Evolutionary conservation across 1,140 invertebrate species (phyloP).

Genomic region (Maconellicoccus hirsutus): DNA sequence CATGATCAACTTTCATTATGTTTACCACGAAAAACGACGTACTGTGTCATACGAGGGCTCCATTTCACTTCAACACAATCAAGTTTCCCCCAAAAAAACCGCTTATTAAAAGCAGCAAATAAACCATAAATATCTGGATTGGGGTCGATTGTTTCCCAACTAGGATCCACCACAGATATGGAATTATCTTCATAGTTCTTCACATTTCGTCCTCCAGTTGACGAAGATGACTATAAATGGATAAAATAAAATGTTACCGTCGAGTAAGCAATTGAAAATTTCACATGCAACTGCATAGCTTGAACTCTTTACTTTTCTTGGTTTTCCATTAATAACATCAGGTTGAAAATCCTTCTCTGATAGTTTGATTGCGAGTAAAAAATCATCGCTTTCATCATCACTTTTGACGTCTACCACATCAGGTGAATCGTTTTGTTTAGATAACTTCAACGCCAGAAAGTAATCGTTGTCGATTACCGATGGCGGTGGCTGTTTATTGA

Average conservation of each 20-base stretch:
- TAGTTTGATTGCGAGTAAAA: background rate
- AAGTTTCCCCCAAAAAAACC: constrained; percentile 73
- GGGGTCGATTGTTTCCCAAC: constrained; percentile 73
- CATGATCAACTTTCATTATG: too few species aligned
- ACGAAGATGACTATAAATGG: background rate
- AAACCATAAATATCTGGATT: constrained; percentile 79
- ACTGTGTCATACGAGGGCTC: constrained; percentile 90
- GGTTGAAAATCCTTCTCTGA: background rate
- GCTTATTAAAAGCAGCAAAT: constrained; percentile 73
- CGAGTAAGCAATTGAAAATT: too few species aligned
- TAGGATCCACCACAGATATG: constrained; percentile 26
- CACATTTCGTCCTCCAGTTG: background rate
- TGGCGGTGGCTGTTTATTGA: background rate
- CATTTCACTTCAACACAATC: constrained; percentile 72
- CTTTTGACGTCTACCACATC: background rate
- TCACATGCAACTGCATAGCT: too few species aligned
- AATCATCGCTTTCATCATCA: background rate
- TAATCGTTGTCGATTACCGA: background rate
- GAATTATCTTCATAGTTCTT: background rate
- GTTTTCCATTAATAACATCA: background rate
- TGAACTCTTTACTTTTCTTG: too few species aligned
- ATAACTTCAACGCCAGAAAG: background rate
- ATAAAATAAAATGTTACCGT: background rate
- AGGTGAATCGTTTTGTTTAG: background rate
- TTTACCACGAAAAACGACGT: constrained; percentile 36